Evolutionary conservation across 1,140 invertebrate species (phyloP), one percentile per base, ranked within the genome.

Genomic region (Vanessa tameamea): DNA sequence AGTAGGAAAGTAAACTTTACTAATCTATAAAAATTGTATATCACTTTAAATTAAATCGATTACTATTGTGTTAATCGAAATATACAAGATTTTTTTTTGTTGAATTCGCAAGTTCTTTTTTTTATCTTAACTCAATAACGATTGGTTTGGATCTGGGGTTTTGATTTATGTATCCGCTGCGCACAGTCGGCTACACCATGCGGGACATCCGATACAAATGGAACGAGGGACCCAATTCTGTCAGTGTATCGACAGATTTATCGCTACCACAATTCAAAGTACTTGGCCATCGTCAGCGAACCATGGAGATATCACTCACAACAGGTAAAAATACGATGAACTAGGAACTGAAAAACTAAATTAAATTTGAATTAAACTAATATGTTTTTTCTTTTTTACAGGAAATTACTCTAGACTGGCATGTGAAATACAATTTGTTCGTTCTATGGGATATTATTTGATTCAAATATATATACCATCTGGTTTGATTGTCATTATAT

Each of bases 391-490:
- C 0, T 20, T 20, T 43, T 82, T 88, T 88, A 83, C 94, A 99
- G 98, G 98, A 94, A 99, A 99, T 94, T 99, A 99, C 94, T 99
- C 98, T 83, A 96, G 98, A 86, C 94, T 99, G 95, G 97, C 98
- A 75, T 98, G 98, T 94, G 97, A 99, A 94, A 98, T 99, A 91
- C 98, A 99, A 93, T 98, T 99, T 94, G 98, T 98, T 75, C 96
- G 98, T 78, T 99, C 98, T 84, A 98, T 99, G 97, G 98, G 98
- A 85, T 99, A 99, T 95, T 99, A 99, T 95, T 94, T 99, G 85
- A 99, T 99, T 94, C 99, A 99, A 94, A 99, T 99, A 93, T 99
- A 99, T 95, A 99, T 99, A 94, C 98, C 98, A 82, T 99, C 98
- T 89, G 97, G 98, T 90, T 96, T 99, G 89, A 99, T 99, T 94